Evolutionary conservation across 2,888 invertebrate genomes (phyloP), one percentile per base, ranked within the genome.

Genomic region (Beris chalybata): DNA sequence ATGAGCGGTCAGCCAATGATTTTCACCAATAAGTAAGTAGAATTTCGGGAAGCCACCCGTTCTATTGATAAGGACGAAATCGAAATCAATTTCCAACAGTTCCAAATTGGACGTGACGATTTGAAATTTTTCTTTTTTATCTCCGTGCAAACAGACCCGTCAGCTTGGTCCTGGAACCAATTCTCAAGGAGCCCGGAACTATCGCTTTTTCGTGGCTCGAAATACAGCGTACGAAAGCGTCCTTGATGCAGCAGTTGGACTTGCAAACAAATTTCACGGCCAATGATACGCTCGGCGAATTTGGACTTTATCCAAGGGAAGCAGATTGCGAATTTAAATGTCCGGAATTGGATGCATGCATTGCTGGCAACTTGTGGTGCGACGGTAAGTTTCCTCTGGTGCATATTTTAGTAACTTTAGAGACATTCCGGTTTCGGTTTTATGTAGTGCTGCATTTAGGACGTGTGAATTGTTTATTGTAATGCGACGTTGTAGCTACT

Each of bases 201-300:
- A 90, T 91, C 57, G 87, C 87, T n/a, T 86, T 91, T 74, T 87
- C 89, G 67, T 92, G 92, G 92, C 83, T 92, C 76, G 89, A 89
- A 76, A 88, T 89, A 71, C 86, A 82, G 66, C 83, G 88, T 71
- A 86, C 87, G 56, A 83, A 86, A 70, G 85, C 86, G 44, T 85
- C 87, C 29, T 79, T 87, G 38, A 81, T 86, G 72, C 85, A 85
- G 76, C 86, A 86, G 78, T 82, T 83, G 72, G 83, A 84, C 74
- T 75, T 78, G 69, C 78, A 78, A 72, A 78, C 75, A 66, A 80
- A 78, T 71, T 70, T 69, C 71, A 71, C 72, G 59, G 73, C 72
- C 68, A 81, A 79, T 73, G 81, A 80, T 67, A 79, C 81, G 65
- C 75, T 79, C 64, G 78, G 75, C 70, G 81, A 81, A 71, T 79